Base-by-base conservation (phyloP, 2,797 vertebrate genomes). In the Melanotaenia nigrans region DNA sequence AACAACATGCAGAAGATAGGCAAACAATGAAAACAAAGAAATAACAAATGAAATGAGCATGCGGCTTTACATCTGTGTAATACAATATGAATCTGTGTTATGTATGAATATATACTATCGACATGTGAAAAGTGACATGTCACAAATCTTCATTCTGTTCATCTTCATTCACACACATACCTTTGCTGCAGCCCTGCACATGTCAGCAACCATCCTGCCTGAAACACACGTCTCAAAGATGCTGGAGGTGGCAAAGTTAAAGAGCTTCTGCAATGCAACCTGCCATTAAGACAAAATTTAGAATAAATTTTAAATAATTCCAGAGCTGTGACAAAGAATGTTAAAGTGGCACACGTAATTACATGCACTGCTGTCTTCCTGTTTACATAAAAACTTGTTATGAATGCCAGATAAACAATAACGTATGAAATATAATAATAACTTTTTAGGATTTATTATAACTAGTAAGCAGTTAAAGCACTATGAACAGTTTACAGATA, bases 141-240 rank as follows among this genome's bases (percentile, higher is more conserved):
- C 8, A 20, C 14, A 33, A 6, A 11, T 47, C 57, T 28, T 13
- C n/a, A 16, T 28, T 47, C 14, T 63, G 30, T 30, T 30, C 30
- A 11, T 47, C 57, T 28, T 13, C n/a, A 16, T 28, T 47, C 14
- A 58, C 38, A 25, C 20, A 14, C 88, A 67, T 75, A 98, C 97
- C 95, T 98, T 99, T 24, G 96, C 95, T 73, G 97, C 95, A 78
- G 97, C 98, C 82, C 97, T 94, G 95, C 97, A 99, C 96, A 99
- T 96, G 82, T 99, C 96, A 0, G 98, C 97, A 81, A 99, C 97
- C 98, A 99, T 99, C 78, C 96, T 95, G 77, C 97, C 98, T 20
- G 98, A 96, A 71, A 99, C 97, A 72, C 97, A 96, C 0, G 97
- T 98, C 94, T 99, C 98, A 92, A 99, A 99, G 91, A 98, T 96